Base-by-base conservation (phyloP, 1,140 invertebrate species). In the Drosophila gunungcola region DNA sequence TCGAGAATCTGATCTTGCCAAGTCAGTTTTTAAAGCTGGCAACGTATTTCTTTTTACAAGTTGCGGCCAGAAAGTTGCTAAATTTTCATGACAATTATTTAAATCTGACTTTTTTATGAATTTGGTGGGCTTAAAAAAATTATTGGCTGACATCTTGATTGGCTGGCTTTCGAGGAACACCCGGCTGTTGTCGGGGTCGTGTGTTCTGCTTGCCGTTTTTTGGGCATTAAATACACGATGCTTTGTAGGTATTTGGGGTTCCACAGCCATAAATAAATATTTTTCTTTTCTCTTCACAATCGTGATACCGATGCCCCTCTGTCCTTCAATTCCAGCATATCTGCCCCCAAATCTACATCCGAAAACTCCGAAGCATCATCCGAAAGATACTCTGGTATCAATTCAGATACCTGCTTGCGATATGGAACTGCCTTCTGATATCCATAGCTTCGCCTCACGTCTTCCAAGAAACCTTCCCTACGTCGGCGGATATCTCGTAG, bases 131-230 rank as follows among this genome's bases (percentile, higher is more conserved):
- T 21, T 21, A 1, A 21, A 21, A 1, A 21, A 21, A 21, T 21
- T 21, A n/a, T n/a, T 13, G 3, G 4, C 5, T 13, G 5, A 6
- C n/a, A n/a, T 2, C n/a, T 48, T 21, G 16, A 48, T 12, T 53
- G 6, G 12, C 3, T 53, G 11, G 4, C 32, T 9, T 25, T 16
- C 3, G 16, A 3, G 7, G 51, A 36, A 52, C 51, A 52, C 51
- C 36, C 51, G 32, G 11, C 32, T 25, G 51, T 5, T 36, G 32
- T 21, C 10, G 13, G 10, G 13, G 32, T 16, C 32, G 51, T 12
- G 32, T 53, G 51, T 36, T 53, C 32, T 7, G 4, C 32, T 38
- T 53, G 11, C 2, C 34, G 32, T 53, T 53, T 53, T 38, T 38
- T 53, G 16, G 4, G 27, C 5, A 13, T 6, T 13, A 13, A 6